These are phyloP conservation scores for Verasper variegatus DNA, from an alignment of 2,113 vertebrate species.

Conservation along the genomic window DNA sequence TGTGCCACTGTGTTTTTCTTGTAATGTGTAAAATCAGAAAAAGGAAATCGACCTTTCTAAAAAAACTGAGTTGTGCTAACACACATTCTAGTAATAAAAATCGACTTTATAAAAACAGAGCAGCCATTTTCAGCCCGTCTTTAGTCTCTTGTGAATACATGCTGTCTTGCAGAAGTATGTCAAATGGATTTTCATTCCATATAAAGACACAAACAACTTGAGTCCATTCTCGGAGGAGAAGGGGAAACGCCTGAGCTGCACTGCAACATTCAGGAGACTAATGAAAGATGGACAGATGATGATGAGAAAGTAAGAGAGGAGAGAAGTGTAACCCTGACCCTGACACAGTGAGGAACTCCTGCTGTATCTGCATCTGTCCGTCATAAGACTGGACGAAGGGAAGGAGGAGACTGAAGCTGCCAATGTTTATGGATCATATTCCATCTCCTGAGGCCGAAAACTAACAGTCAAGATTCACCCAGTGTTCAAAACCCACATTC, in stretches of 20 bases:
- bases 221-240: not conserved
- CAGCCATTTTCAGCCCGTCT: no score
- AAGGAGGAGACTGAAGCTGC: conserved; percentile 3
- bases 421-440: conserved; percentile 1
- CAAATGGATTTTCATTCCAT: not conserved
- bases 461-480: not conserved
- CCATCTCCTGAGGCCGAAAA: conserved; percentile 1
- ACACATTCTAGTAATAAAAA: no score
- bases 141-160: no score
- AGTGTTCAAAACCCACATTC: conserved; percentile 16
- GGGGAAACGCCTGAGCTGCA: not conserved
- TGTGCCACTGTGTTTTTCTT: no score
- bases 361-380: not conserved
- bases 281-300: not conserved
- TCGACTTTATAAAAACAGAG: no score
- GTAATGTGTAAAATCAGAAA: no score
- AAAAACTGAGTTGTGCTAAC: no score
- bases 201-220: not conserved
- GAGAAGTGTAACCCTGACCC: not conserved
- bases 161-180: not conserved
- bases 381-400: not conserved
- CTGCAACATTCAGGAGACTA: conserved; percentile 4
- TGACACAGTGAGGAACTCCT: not conserved
- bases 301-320: not conserved
- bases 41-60: no score